Evolutionary conservation across 2,888 invertebrate genomes (phyloP), one percentile per base, ranked within the genome.

Genomic region (Microctonus brassicae): DNA sequence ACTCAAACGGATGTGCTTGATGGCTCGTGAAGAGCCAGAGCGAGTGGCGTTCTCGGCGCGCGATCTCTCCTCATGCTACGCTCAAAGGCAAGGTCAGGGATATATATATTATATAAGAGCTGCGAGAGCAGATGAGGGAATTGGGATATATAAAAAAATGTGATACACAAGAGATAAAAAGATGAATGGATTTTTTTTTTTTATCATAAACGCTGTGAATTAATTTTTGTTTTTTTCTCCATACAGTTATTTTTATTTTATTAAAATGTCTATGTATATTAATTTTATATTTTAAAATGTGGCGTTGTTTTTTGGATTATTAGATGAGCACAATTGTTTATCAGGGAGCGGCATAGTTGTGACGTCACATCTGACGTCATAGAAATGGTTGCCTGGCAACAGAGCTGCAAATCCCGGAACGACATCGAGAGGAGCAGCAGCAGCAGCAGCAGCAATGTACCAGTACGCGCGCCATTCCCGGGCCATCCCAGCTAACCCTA

Each of bases 351-450:
- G 63, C 58, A 63, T 68, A 74, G 62, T 60, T 34, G 70, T 83
- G 83, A 84, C 83, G 82, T 83, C 82, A 82, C 69, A 36, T 53
- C 53, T 29, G 80, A 79, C 79, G 81, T 81, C 80, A 80, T 75
- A 66, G 63, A 70, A 73, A 73, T 72, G 73, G 82, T 84, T 63
- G 80, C 84, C 77, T 78, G 76, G 78, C 81, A 82, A 83, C 83
- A 78, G 72, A 69, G 77, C 77, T 76, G 81, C 82, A 82, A 83
- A 83, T 83, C 82, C 83, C 80, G 75, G 81, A 75, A 79, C 82
- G 78, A 78, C 78, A 77, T 69, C 55, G n/a, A 36, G 64, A 57
- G 42, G 47, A 61, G 26, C 29, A 42, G 69, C 39, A 70, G 29
- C 29, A 42, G 69, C 39, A 70, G 29, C 2, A 55, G 20, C 22